Base-by-base conservation (phyloP, 2,888 invertebrate genomes). In the Steinernema carpocapsae region DNA sequence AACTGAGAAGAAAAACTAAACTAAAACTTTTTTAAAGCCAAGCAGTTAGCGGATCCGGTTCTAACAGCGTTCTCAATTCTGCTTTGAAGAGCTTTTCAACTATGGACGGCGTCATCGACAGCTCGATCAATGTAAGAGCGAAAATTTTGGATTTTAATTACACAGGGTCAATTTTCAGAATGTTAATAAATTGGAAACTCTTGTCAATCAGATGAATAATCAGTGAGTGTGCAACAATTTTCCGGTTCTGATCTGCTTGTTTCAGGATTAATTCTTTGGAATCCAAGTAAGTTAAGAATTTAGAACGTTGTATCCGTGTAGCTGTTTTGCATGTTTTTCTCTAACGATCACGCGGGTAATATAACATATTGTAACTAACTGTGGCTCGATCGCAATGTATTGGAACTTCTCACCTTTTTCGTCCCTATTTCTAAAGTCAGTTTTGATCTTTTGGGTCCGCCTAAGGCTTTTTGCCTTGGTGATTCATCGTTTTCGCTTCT, bases 131-230 rank as follows among this genome's bases (percentile, higher is more conserved):
- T 19, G 64, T 64, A 32, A 32, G 64, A 12, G 14, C 43, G 43
- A 12, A 14, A 43, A 43, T 43, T 6, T 17, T 6, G 24, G 4
- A 56, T 22, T 56, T 22, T 22, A 17, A 24, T 6, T 56, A 48
- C 7, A 43, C 7, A 14, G 14, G 48, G 12, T 64, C 32, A 17
- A 3, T 32, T 64, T 64, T 14, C 32, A 64, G 64, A 64, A 64
- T 64, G 64, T 64, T 3, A 64, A 64, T 29, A 64, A 64, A 32
- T 29, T 64, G 64, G 64, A 64, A 64, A 64, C 29, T 19, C 64
- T 64, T 37, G 64, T 64, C 7, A 26, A 64, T 1, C 64, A 64
- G 17, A 64, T 64, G 64, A 64, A 64, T n/a, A 64, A 29, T 17
- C 64, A 64, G 64, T 64, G 32, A 64, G 64, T 48, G 2, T 12